These are phyloP conservation scores for Cataglyphis altisquamis DNA, from an alignment of 2,888 invertebrate species.

Conservation along the genomic window DNA sequence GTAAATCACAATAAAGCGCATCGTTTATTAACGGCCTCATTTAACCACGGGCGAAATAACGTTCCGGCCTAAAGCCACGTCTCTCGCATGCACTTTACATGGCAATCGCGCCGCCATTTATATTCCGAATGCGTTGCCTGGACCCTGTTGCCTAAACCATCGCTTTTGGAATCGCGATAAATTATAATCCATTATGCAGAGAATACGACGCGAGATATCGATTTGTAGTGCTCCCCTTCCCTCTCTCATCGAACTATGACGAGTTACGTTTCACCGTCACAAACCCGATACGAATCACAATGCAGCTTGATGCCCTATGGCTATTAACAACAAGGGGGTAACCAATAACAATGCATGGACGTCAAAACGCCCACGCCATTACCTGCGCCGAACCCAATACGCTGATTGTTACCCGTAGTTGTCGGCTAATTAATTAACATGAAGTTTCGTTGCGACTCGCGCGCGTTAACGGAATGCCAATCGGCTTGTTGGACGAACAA, in stretches of 20 bases:
- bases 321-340: conserved; percentile 31
- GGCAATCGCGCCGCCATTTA: conserved; percentile 69
- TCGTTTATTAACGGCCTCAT: conserved; percentile 74
- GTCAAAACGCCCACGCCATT: conserved; percentile 37
- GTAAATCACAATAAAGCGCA: conserved; percentile 71
- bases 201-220: conserved; percentile 56
- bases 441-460: conserved; percentile 16
- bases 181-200: conserved; percentile 72
- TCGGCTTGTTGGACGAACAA: not conserved
- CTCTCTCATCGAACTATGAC: conserved; percentile 2
- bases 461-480: conserved; percentile 20
- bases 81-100: conserved; percentile 66
- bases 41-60: conserved; percentile 59
- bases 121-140: conserved; percentile 62
- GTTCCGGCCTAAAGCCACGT: conserved; percentile 38
- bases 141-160: conserved; percentile 69
- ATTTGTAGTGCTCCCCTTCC: conserved; percentile 27
- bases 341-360: conserved; percentile 27
- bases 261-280: not conserved
- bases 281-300: conserved; percentile 18
- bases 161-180: conserved; percentile 70
- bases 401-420: conserved; percentile 32
- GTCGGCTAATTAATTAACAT: conserved; percentile 46
- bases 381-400: conserved; percentile 26
- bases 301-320: conserved; percentile 37